These are phyloP conservation scores for Athrips mouffetella DNA, from an alignment of 2,888 invertebrate species.

Conservation along the genomic window DNA sequence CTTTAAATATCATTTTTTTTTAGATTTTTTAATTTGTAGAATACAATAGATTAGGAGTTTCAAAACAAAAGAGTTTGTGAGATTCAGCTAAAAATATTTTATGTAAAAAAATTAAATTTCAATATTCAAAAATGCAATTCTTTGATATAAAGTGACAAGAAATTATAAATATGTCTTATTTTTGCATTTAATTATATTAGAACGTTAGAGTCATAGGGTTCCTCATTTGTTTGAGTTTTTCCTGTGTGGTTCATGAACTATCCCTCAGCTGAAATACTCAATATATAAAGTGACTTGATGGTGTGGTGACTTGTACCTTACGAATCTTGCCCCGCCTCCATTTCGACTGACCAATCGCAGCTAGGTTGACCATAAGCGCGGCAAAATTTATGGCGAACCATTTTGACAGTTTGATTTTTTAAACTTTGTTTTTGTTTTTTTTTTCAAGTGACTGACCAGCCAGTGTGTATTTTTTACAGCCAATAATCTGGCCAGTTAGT, in stretches of 20 bases:
- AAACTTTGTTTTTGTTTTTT: conserved; percentile 47
- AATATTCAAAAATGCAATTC: too few species aligned
- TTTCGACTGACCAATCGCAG: conserved; percentile 48
- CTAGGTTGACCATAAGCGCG: conserved; percentile 41
- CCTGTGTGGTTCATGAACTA: conserved; percentile 16
- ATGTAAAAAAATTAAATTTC: too few species aligned
- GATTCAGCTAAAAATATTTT: too few species aligned
- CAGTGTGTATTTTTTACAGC: conserved; percentile 47
- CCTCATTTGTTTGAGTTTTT: too few species aligned
- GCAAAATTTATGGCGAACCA: conserved; percentile 70
- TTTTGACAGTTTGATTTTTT: conserved; percentile 75
- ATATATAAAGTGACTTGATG: conserved; percentile 68
- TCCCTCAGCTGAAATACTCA: conserved; percentile 55
- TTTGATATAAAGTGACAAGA: too few species aligned
- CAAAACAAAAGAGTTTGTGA: too few species aligned
- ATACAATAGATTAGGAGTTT: too few species aligned
- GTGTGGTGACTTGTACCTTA: conserved; percentile 56
- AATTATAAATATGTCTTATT: too few species aligned
- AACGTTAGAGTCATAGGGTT: too few species aligned
- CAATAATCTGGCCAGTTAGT: conserved; percentile 53
- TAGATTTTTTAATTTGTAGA: too few species aligned
- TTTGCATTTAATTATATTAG: too few species aligned
- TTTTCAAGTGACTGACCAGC: conserved; percentile 46
- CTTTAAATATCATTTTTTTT: too few species aligned
- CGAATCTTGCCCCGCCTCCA: conserved; percentile 61